phyloP scores from a whole-genome alignment of 1,140 invertebrate genomes.

The Brachionus rubens region DNA sequence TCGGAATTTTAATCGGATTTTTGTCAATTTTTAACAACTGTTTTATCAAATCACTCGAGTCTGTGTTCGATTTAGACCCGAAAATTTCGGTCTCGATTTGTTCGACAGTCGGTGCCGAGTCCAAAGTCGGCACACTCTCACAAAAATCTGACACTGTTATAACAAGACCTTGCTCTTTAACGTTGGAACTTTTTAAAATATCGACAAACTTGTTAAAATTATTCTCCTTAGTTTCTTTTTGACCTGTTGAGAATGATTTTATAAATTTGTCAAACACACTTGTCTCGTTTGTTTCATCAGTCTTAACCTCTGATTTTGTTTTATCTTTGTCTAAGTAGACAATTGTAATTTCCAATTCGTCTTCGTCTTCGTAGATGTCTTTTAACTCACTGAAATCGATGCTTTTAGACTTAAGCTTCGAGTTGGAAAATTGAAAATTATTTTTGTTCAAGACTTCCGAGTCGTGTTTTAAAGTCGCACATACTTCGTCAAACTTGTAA shows the following conservation, averaged over 20 bases:
- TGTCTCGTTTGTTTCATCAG: neutral
- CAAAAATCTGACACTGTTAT: neutral
- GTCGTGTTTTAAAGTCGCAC: neutral
- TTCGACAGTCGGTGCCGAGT: slow-evolving; percentile 2
- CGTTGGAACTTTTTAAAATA: slow-evolving; percentile 1
- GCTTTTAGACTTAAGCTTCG: slow-evolving; percentile 7
- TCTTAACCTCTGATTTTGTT: neutral
- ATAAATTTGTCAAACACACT: slow-evolving; percentile 33
- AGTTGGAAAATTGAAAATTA: neutral
- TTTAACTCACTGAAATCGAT: neutral
- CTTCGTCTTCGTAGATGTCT: neutral
- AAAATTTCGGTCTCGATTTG: slow-evolving; percentile 27
- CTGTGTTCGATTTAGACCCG: neutral
- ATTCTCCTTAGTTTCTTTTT: neutral
- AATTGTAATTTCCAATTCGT: slow-evolving; percentile 34
- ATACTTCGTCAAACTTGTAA: neutral
- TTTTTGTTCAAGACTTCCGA: neutral
- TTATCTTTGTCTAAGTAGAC: slow-evolving; percentile 33
- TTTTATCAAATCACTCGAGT: slow-evolving; percentile 29
- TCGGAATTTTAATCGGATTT: slow-evolving; percentile 14
- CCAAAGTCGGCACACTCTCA: neutral
- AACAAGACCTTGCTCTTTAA: neutral
- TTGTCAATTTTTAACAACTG: slow-evolving; percentile 21
- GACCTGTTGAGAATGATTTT: neutral
- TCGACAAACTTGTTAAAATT: slow-evolving; percentile 24